Evolutionary conservation across 2,888 invertebrate species (phyloP), one percentile per base, ranked within the genome.

Genomic region (Caenorhabditis sp.): DNA sequence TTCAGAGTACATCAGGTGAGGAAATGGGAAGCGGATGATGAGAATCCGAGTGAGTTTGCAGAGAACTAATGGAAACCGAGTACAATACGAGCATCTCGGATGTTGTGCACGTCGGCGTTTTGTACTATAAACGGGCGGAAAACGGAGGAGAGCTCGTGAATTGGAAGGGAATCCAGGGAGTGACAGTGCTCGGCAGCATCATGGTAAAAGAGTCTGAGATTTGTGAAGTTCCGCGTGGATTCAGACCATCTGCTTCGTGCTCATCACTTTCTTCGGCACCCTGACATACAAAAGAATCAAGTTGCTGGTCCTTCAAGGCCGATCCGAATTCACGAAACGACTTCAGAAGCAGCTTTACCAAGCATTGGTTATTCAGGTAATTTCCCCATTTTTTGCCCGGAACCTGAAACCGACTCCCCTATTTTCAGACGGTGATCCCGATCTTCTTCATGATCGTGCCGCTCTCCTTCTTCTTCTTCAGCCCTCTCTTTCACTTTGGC

Each of bases 401-500:
- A n/a, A n/a, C n/a, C n/a, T n/a, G n/a, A n/a, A n/a, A n/a, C n/a
- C n/a, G n/a, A n/a, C n/a, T n/a, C n/a, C n/a, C n/a, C n/a, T n/a
- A n/a, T n/a, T 71, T 71, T 7, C 62, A 72, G 72, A 72, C 72
- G 43, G 50, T 63, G 0, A 56, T 72, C 35, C 72, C 72, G 15
- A 17, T 72, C 5, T 56, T 63, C 43, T 35, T 58, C 35, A 32
- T 68, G 52, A 58, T 68, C 35, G 3, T 56, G 13, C 68, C 68
- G 7, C 35, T 68, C 11, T 24, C 68, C 15, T 13, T 63, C 20
- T 63, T 48, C 27, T 63, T 72, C 52, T 58, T 58, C 35, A 26
- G 50, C 7, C 72, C 72, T 8, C 20, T 72, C 7, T 63, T 72
- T 37, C 50, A 52, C 13, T n/a, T 58, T 15, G 68, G 58, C 8